These are phyloP conservation scores for Triplophysa dalaica DNA, from an alignment of 2,113 vertebrate genomes.

Conservation along the genomic window DNA sequence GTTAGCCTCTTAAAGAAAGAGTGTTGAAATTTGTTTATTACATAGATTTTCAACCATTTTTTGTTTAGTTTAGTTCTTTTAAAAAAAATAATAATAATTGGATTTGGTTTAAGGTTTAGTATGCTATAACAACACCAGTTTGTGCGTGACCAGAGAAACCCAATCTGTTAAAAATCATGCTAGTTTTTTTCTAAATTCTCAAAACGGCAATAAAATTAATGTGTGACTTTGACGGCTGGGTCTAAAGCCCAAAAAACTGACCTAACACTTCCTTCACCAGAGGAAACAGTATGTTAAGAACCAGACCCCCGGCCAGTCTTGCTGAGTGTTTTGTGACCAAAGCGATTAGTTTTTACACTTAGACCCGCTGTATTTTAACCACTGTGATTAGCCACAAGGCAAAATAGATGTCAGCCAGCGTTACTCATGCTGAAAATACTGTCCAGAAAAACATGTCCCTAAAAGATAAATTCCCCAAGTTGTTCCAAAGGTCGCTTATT, in stretches of 20 bases:
- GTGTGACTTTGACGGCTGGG: constrained; percentile 45
- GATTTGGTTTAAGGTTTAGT: too few relatives aligned
- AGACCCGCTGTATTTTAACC: constrained; percentile 10
- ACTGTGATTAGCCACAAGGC: constrained; percentile 7
- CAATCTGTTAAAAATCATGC: constrained; percentile 34
- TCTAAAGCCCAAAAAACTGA: neutral
- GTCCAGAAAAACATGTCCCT: neutral
- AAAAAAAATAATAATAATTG: too few relatives aligned
- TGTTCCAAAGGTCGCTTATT: neutral
- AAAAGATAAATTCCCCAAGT: neutral
- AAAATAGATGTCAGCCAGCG: constrained; percentile 1
- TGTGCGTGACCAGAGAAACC: constrained; percentile 3
- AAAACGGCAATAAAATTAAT: constrained; percentile 48
- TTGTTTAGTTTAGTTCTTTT: too few relatives aligned
- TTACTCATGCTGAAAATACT: neutral
- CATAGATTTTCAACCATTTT: too few relatives aligned
- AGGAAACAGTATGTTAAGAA: constrained; percentile 4
- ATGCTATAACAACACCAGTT: neutral
- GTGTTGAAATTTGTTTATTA: too few relatives aligned
- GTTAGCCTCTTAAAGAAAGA: too few relatives aligned
- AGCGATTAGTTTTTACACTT: constrained; percentile 23
- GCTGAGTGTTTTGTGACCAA: constrained; percentile 36
- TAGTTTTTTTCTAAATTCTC: constrained; percentile 29
- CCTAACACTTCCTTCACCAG: constrained; percentile 15
- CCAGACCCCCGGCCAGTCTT: neutral